Evolutionary conservation across 1,140 invertebrate genomes (phyloP).

Genomic region (Fopius arisanus): DNA sequence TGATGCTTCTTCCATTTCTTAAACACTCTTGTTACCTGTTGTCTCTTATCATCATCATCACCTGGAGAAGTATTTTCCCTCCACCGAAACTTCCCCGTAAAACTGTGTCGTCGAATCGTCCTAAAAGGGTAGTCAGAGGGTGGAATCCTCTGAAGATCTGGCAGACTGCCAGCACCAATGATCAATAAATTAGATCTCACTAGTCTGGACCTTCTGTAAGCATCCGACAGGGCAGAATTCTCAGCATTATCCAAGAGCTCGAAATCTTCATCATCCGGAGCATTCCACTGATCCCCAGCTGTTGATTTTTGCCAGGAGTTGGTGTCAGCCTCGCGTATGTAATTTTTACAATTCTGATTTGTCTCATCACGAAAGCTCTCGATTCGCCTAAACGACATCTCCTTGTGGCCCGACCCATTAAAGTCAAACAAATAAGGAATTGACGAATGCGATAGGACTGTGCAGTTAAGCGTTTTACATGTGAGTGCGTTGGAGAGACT

Average conservation of each 20-base stretch:
- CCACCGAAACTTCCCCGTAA: background rate
- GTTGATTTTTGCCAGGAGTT: conserved; percentile 3
- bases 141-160: background rate
- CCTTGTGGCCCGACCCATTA: background rate
- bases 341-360: conserved; percentile 48
- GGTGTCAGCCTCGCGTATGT: background rate
- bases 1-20: background rate
- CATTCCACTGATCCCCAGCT: conserved; percentile 10
- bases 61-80: background rate
- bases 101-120: background rate
- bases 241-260: conserved; percentile 20
- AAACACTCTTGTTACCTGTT: background rate
- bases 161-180: background rate
- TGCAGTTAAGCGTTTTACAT: conserved; percentile 10
- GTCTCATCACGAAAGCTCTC: conserved; percentile 37
- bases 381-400: conserved; percentile 15
- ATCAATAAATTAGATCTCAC: background rate
- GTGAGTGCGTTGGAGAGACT: background rate
- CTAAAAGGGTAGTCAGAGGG: background rate
- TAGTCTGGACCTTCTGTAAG: conserved; percentile 4
- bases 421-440: conserved; percentile 2
- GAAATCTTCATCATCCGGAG: conserved; percentile 28
- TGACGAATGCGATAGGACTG: background rate
- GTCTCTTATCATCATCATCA: background rate
- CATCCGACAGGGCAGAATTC: conserved; percentile 15